These are phyloP conservation scores for Sceloporus tristichus DNA, from an alignment of 2,113 vertebrate species.

Conservation along the genomic window DNA sequence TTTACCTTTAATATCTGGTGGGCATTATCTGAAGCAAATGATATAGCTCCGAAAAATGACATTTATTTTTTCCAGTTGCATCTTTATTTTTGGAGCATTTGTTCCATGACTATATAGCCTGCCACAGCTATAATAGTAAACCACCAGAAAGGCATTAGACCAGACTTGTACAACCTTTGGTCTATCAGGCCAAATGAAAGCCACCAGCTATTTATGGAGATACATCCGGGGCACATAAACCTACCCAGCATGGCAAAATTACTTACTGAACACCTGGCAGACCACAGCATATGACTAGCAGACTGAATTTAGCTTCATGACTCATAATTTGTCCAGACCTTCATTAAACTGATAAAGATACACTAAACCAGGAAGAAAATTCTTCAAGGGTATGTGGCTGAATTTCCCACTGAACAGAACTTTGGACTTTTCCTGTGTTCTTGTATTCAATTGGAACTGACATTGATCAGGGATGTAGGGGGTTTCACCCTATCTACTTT, in stretches of 20 bases:
- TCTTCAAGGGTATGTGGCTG: no score
- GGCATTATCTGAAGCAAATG: no score
- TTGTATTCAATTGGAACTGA: neutral
- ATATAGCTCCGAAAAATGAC: neutral
- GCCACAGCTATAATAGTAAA: neutral
- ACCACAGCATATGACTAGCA: neutral
- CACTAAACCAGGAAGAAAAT: neutral
- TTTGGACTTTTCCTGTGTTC: neutral
- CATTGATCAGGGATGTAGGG: neutral
- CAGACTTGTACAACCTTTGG: neutral
- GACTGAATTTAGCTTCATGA: neutral
- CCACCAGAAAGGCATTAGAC: neutral
- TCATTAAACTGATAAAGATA: neutral
- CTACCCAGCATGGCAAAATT: neutral
- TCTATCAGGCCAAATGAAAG: neutral
- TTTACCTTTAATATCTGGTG: no score
- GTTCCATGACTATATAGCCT: neutral
- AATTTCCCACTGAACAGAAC: neutral
- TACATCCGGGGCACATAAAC: neutral
- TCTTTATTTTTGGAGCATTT: neutral
- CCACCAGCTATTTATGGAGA: neutral
- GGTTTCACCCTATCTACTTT: neutral
- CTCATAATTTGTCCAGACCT: neutral
- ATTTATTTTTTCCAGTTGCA: neutral
- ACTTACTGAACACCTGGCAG: neutral